Base-by-base conservation (phyloP, 2,888 invertebrate species). In the Volucella inflata region DNA sequence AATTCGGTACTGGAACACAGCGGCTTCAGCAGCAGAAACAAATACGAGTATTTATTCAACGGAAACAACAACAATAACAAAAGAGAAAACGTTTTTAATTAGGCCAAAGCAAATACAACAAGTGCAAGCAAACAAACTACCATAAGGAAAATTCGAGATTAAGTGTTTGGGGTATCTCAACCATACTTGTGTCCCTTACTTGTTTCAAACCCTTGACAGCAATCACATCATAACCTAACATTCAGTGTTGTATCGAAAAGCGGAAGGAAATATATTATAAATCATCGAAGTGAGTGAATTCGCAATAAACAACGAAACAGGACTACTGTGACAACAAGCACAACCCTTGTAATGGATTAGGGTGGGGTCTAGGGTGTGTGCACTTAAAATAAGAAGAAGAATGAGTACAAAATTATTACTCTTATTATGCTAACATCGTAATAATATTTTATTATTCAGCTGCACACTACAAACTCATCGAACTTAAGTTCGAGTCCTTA, bases 381-480 rank as follows among this genome's bases (percentile, higher is more conserved):
- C n/a, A 65, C 46, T 16, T 36, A 50, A 30, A 16, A 16, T 17
- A 40, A 40, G 50, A 42, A 16, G 51, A 16, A 57, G 10, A 60
- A 30, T 30, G 30, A 30, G 6, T 30, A 30, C 30, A 30, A 48
- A 79, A 75, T 84, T 79, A 78, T 78, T 74, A 68, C 74, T 79
- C 30, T 30, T 30, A 53, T 79, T 75, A 79, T 79, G 46, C 65
- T 75, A 71, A 79, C 70, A 62, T 76, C 70, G 75, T 79, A 67
- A 84, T 84, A 84, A 79, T 79, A 84, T 84, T 84, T 79, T 79
- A 84, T 84, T 75, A 83, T 74, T 36, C 59, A 50, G 59, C 40
- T 40, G 53, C 62, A 48, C 48, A 46, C 40, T 62, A 55, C 36
- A 55, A 30, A 30, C 30, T 30, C 30, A 30, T 30, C 30, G 30